These are phyloP conservation scores for Platalea minor DNA, from an alignment of 2,797 vertebrate species.

Conservation along the genomic window DNA sequence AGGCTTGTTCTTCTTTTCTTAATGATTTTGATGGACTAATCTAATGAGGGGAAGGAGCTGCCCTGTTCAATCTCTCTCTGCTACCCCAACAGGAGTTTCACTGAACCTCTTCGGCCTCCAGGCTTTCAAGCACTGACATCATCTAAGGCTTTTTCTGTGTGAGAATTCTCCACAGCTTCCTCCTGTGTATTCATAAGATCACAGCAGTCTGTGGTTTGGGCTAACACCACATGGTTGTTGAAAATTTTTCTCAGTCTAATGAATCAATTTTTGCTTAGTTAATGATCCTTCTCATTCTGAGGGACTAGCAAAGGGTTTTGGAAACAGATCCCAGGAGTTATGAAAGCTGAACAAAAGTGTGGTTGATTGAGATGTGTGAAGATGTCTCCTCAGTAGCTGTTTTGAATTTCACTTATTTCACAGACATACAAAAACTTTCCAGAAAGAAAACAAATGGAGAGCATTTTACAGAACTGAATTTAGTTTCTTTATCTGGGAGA, in stretches of 20 bases:
- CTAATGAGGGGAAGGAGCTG: neutral
- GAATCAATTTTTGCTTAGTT: conserved; percentile 36
- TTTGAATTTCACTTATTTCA: conserved; percentile 25
- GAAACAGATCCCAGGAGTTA: neutral
- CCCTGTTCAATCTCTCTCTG: neutral
- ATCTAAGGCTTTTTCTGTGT: neutral
- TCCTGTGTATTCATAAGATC: conserved; percentile 27
- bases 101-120: neutral
- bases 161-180: conserved; percentile 17
- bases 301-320: neutral
- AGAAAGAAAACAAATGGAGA: neutral
- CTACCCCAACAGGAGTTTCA: neutral
- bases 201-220: conserved; percentile 1
- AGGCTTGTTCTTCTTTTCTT: neutral
- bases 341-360: neutral
- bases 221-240: neutral
- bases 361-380: neutral
- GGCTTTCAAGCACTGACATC: conserved; percentile 5
- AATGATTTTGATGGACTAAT: neutral
- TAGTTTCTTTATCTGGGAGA: neutral
- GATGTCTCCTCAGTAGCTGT: neutral
- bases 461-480: neutral
- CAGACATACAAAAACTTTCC: neutral
- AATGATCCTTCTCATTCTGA: conserved; percentile 21
- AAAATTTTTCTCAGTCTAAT: conserved; percentile 8